phyloP scores from a whole-genome alignment of 1,140 invertebrate genomes.

The Stegodyphus mimosarum region DNA sequence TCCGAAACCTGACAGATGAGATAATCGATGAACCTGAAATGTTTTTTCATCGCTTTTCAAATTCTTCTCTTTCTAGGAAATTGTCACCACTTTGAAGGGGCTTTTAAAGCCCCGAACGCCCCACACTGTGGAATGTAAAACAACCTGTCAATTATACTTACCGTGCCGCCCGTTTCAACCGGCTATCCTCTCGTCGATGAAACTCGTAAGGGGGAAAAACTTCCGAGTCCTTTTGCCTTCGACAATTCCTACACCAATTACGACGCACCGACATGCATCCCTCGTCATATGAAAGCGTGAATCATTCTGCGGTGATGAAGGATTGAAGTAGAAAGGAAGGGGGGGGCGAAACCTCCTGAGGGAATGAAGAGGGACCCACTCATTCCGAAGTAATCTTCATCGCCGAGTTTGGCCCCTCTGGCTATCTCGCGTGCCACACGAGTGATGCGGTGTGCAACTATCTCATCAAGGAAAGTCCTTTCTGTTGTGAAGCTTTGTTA shows the following conservation, averaged over 20 bases:
- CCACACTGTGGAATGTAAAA: constrained; percentile 53
- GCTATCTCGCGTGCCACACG: constrained; percentile 15
- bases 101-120: constrained; percentile 25
- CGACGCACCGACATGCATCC: not conserved
- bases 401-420: constrained; percentile 13
- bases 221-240: not conserved
- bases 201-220: not conserved
- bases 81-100: not conserved
- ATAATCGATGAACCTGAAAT: not conserved
- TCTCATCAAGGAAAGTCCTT: constrained; percentile 7
- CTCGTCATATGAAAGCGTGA: constrained; percentile 10
- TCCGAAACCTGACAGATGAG: not conserved
- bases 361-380: constrained; percentile 2
- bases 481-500: not conserved
- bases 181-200: not conserved
- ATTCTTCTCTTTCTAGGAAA: not conserved
- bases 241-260: constrained; percentile 42
- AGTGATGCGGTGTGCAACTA: not conserved
- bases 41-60: not conserved
- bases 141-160: constrained; percentile 59
- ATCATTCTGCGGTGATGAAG: constrained; percentile 36
- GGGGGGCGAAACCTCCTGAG: not conserved
- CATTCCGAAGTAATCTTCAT: constrained; percentile 29
- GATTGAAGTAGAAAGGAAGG: constrained; percentile 19
- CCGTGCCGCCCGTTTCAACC: not conserved